These are phyloP conservation scores for Hipparchia sbordonii DNA, from an alignment of 2,888 invertebrate species.

Conservation along the genomic window DNA sequence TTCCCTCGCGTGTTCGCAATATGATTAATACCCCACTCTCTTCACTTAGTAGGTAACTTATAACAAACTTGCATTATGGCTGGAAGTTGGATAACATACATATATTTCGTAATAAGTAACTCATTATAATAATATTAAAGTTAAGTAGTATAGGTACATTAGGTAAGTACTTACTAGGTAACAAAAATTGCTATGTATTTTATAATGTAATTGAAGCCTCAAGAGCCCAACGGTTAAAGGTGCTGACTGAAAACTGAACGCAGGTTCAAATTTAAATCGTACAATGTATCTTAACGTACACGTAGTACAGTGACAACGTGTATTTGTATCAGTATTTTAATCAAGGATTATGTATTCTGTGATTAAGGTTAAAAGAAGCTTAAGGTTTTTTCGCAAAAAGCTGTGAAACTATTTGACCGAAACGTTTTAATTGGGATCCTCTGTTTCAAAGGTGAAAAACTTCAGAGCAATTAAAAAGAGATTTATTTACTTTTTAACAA, in stretches of 20 bases:
- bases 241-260: no score
- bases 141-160: neutral
- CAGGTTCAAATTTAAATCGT: no score
- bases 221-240: no score
- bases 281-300: no score
- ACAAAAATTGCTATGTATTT: no score
- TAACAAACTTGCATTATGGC: slow-evolving; percentile 16
- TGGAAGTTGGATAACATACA: slow-evolving; percentile 1
- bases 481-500: neutral
- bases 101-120: slow-evolving; percentile 1
- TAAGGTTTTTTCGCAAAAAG: neutral
- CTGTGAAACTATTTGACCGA: slow-evolving; percentile 6
- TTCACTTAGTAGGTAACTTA: slow-evolving; percentile 1
- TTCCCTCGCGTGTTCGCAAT: slow-evolving; percentile 6
- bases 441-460: neutral
- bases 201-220: no score
- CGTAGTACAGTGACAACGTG: no score
- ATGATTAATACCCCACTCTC: slow-evolving; percentile 13
- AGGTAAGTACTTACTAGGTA: no score
- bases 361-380: no score
- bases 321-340: no score
- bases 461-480: slow-evolving; percentile 5
- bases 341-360: no score
- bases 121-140: neutral
- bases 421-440: slow-evolving; percentile 14